Evolutionary conservation across 2,113 vertebrate genomes (phyloP), one percentile per base, ranked within the genome.

Genomic region (Alectura lathami): DNA sequence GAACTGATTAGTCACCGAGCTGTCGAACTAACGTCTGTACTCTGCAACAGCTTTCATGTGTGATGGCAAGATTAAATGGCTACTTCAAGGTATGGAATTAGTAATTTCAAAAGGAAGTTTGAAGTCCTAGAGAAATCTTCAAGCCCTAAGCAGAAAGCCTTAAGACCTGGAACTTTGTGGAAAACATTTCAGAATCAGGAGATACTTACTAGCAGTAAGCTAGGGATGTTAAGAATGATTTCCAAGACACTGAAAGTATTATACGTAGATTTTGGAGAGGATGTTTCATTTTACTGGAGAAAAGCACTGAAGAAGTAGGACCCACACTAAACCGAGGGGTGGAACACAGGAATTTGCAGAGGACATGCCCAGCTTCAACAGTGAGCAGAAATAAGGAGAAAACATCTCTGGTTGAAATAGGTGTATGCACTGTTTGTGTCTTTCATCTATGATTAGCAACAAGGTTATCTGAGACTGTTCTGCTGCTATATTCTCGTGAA

Each of bases 1-100:
- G 62, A 84, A 75, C 68, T 43, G 84, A 84, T 94, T 74, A 90
- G 79, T 92, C 90, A 96, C 15, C 74, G 88, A 86, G 53, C 86
- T 91, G 85, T 42, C 0, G 0, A 89, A 68, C 81, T 45, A 29
- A 27, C 1, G 5, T 27, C 80, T 14, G 18, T 67, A 90, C 67
- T 83, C 59, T 70, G 51, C 56, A 86, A 86, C 68, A 92, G 54
- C 42, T 88, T 78, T 43, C 42, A 63, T 59, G 76, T 64, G 64
- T 47, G 59, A 38, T 2, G 32, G 79, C 76, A 86, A 83, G 86
- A 59, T 7, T 68, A 94, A 93, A 92, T 22, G 11, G 47, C 57
- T n/a, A 72, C 17, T 40, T 60, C 57, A 69, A 83, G 50, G 63
- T 70, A 67, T 0, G 2, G 18, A 34, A 74, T 42, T 34, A 18